Evolutionary conservation across 2,113 vertebrate genomes (phyloP), one percentile per base, ranked within the genome.

Genomic region (Platichthys stellatus): DNA sequence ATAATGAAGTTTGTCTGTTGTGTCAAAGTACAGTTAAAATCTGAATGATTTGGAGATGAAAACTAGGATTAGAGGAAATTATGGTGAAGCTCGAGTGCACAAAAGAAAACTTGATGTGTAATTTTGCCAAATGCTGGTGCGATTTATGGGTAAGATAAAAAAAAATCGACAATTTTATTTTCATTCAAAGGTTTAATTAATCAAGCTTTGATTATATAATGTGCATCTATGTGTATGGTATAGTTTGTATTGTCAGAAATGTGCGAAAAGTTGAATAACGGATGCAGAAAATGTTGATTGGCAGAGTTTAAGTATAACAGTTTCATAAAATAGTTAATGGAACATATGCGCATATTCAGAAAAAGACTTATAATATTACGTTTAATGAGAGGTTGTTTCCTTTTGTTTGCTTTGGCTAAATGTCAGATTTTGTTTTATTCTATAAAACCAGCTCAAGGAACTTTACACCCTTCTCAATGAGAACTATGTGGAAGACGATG

Each of bases 401-500:
- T 53, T 9, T n/a, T 53, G 51, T 54, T n/a, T 53, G 51, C 7
- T 56, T 56, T 71, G 18, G 61, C 7, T 28, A 18, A 1, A 31
- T 66, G 5, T 74, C 21, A 49, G 15, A 23, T 68, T 61, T 7
- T 69, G 2, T 67, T 0, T 0, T 68, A 53, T 21, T 26, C 4
- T 80, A 9, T 54, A 1, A 26, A 78, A 67, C 60, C 76, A 99
- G 98, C 95, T 99, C 51, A 99, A 99, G 58, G 98, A 99, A 91
- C 95, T 99, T 5, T 99, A 99, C 83, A 99, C 97, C 0, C 95
- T 99, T 28, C 95, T 99, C 69, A 99, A 99, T 0, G 98, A 99
- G 92, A 99, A 99, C 89, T 99, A 99, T 0, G 98, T 99, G 87
- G 98, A 99, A 87, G 98, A 99, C 3, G 98, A 99, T 0, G 98